Conservation (phyloP, 2,797 vertebrate species). For the Emys orbicularis region DNA sequence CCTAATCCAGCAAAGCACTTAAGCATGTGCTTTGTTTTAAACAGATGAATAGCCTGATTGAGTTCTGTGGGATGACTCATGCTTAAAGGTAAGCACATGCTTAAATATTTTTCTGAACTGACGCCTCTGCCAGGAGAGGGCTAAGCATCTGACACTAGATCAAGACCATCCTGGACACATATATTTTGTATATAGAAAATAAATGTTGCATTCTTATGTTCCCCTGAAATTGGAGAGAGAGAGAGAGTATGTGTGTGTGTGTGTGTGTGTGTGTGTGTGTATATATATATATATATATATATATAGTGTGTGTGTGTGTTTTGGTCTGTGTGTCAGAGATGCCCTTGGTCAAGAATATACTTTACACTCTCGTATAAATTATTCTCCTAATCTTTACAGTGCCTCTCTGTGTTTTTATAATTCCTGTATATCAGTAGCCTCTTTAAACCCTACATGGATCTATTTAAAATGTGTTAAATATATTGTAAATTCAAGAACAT, state of each 20-base stretch:
- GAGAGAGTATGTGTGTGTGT: too few species aligned
- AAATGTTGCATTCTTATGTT: neutral
- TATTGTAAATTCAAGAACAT: neutral
- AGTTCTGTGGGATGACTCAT: fast-evolving
- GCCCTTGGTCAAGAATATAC: neutral
- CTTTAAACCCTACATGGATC: neutral
- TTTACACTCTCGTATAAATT: neutral
- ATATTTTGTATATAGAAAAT: fast-evolving
- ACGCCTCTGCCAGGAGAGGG: neutral
- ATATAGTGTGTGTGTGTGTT: neutral
- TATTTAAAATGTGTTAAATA: neutral
- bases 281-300: too few species aligned
- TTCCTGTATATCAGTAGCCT: slow-evolving; percentile 24
- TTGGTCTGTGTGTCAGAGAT: neutral
- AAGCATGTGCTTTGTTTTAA: neutral
- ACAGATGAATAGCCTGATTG: neutral
- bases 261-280: too few species aligned
- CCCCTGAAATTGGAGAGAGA: neutral
- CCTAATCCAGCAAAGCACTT: fast-evolving
- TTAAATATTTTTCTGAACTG: fast-evolving
- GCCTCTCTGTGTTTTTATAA: slow-evolving; percentile 33
- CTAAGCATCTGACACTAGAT: neutral
- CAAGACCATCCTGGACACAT: fast-evolving
- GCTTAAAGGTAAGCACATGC: fast-evolving
- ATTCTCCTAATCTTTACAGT: neutral